A percentile compares a stretch with the other conserved stretches of the same genome.
These are phyloP conservation scores for Hermetia illucens DNA, from an alignment of 1,140 invertebrate species.

Conservation along the genomic window DNA sequence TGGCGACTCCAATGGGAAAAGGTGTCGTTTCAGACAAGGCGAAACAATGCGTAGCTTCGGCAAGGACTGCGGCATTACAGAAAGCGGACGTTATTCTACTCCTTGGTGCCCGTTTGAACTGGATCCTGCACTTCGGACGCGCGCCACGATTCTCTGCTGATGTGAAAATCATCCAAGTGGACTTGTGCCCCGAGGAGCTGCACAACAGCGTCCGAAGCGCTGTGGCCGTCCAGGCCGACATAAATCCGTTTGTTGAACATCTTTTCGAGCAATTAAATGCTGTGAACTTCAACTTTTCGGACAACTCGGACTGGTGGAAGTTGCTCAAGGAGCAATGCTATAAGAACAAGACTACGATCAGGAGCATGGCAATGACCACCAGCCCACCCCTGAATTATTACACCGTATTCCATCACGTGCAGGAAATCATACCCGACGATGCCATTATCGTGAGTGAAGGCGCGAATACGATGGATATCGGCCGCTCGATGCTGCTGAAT, in stretches of 20 bases:
- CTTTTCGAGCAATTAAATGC: conserved; percentile 41
- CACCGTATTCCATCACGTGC: conserved; percentile 70
- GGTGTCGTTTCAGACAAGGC: conserved; percentile 79
- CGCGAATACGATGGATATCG: conserved; percentile 97
- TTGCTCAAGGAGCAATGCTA: conserved; percentile 40
- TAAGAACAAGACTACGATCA: conserved; percentile 41
- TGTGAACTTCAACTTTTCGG: conserved; percentile 34
- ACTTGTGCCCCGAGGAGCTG: conserved; percentile 79
- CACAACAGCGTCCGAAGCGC: conserved; percentile 69
- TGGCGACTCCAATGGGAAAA: conserved; percentile 95
- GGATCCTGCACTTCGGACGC: conserved; percentile 94
- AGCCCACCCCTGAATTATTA: conserved; percentile 85
- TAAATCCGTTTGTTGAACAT: conserved; percentile 50
- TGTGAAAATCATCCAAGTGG: conserved; percentile 88
- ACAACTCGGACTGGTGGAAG: conserved; percentile 41
- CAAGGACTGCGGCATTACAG: conserved; percentile 71
- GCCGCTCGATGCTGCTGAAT: conserved; percentile 75
- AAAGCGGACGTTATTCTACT: conserved; percentile 81
- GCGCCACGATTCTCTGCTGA: conserved; percentile 67
- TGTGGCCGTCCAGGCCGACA: conserved; percentile 67
- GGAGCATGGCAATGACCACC: conserved; percentile 41
- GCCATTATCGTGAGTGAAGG: conserved; percentile 93
- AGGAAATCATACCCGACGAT: conserved; percentile 59
- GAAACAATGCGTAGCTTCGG: conserved; percentile 61
- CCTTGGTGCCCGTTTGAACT: conserved; percentile 85